Evolutionary conservation across 2,797 vertebrate species (phyloP).

Genomic region (Dryobates pubescens): DNA sequence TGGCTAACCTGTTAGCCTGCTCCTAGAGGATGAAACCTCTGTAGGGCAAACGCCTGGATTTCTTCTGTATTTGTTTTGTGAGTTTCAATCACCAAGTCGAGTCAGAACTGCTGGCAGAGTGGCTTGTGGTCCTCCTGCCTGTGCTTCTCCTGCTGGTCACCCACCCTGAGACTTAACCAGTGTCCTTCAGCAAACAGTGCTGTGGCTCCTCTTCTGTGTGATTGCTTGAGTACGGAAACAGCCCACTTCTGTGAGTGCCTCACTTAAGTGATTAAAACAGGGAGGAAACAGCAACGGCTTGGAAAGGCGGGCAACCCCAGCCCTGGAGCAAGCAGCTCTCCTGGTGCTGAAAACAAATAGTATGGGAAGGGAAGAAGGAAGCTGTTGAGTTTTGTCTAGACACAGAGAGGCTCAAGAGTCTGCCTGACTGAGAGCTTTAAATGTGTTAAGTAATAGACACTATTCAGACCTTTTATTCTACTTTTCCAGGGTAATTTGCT

Average conservation of each 20-base stretch:
- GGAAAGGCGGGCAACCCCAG: neutral
- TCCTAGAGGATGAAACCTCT: neutral
- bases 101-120: neutral
- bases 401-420: neutral
- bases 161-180: neutral
- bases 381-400: neutral
- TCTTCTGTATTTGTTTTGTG: slow-evolving; percentile 9
- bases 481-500: neutral
- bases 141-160: neutral
- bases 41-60: neutral
- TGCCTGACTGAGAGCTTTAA: neutral
- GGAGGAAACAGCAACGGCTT: neutral
- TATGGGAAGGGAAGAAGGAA: neutral
- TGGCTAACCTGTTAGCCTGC: neutral
- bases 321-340: neutral
- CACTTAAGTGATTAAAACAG: neutral
- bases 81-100: neutral
- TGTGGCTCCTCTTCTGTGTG: neutral
- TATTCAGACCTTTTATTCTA: neutral
- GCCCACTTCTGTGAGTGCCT: neutral
- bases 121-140: neutral
- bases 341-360: neutral
- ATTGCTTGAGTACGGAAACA: neutral
- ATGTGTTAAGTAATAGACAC: neutral
- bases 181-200: neutral